Percentiles rank a stretch among this genome's conserved stretches.
Evolutionary conservation across 2,113 vertebrate genomes (phyloP).

Genomic region (Thamnaconus septentrionalis): DNA sequence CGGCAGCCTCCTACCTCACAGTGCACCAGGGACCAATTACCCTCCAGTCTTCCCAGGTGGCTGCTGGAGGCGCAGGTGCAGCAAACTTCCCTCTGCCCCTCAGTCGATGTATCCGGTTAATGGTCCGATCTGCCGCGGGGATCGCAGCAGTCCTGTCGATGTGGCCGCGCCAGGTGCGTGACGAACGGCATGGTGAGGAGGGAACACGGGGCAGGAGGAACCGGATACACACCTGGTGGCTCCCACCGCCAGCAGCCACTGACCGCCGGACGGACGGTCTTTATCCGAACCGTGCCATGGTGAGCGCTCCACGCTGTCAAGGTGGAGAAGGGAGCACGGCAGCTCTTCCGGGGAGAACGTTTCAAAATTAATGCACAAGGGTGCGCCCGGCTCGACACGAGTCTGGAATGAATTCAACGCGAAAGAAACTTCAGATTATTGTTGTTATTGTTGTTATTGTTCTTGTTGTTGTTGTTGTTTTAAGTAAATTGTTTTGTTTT

Average conservation of each 20-base stretch:
- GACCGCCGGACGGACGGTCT: constrained; percentile 15
- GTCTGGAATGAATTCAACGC: too few species aligned
- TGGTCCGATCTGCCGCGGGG: constrained; percentile 5
- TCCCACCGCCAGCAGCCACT: constrained; percentile 10
- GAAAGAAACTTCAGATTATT: too few species aligned
- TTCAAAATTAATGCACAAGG: constrained; percentile 35
- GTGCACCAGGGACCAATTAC: too few species aligned
- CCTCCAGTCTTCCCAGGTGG: too few species aligned
- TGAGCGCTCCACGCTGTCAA: constrained; percentile 27
- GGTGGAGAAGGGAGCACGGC: accelerated
- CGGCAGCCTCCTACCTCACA: too few species aligned
- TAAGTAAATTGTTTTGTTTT: too few species aligned
- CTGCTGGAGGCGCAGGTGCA: constrained; percentile 1
- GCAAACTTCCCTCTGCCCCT: constrained; percentile 41
- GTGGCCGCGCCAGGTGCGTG: neutral
- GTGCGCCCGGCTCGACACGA: too few species aligned
- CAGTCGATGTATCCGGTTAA: constrained; percentile 15
- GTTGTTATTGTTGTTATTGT: too few species aligned
- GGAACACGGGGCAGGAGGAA: neutral
- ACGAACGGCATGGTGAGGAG: neutral
- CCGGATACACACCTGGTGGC: neutral
- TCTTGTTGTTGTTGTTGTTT: too few species aligned
- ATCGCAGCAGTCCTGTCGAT: constrained; percentile 9
- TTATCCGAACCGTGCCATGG: constrained; percentile 12
- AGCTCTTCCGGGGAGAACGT: constrained; percentile 8